phyloP scores from a whole-genome alignment of 2,888 invertebrate species.

The Drosophila acutilabella region DNA sequence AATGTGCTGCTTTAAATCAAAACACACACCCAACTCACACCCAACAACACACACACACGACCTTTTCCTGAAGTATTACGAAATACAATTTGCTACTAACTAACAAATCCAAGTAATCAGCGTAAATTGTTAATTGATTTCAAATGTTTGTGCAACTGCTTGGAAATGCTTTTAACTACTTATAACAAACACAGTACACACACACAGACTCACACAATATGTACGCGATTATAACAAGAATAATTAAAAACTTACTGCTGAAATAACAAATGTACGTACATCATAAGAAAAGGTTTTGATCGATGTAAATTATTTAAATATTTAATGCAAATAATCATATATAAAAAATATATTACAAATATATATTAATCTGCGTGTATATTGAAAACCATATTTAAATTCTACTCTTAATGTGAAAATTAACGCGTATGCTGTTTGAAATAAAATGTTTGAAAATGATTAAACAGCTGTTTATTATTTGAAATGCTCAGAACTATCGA shows the following conservation, averaged over 20 bases:
- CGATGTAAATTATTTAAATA: conserved; percentile 78
- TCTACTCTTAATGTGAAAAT: conserved; percentile 79
- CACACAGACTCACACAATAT: conserved; percentile 22
- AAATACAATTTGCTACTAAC: conserved; percentile 53
- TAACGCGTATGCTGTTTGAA: conserved; percentile 78
- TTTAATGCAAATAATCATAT: conserved; percentile 71
- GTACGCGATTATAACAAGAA: conserved; percentile 50
- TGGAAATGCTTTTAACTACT: conserved; percentile 75
- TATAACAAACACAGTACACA: conserved; percentile 22
- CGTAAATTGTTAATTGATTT: conserved; percentile 44
- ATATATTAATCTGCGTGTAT: conserved; percentile 68
- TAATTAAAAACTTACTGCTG: conserved; percentile 50
- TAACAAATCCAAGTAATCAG: conserved; percentile 44
- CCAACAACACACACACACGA: conserved; percentile 18
- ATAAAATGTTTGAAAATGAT: conserved; percentile 72
- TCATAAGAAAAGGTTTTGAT: conserved; percentile 63
- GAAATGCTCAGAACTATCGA: conserved; percentile 19
- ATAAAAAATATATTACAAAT: conserved; percentile 49
- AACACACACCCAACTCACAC: conserved; percentile 31
- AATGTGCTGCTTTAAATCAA: conserved; percentile 70
- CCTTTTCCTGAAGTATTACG: conserved; percentile 70
- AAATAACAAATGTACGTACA: conserved; percentile 45
- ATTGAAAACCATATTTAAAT: conserved; percentile 73
- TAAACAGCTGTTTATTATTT: neutral
- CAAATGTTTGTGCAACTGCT: conserved; percentile 61